phyloP scores from a whole-genome alignment of 2,113 vertebrate genomes.

The Epinephelus moara region DNA sequence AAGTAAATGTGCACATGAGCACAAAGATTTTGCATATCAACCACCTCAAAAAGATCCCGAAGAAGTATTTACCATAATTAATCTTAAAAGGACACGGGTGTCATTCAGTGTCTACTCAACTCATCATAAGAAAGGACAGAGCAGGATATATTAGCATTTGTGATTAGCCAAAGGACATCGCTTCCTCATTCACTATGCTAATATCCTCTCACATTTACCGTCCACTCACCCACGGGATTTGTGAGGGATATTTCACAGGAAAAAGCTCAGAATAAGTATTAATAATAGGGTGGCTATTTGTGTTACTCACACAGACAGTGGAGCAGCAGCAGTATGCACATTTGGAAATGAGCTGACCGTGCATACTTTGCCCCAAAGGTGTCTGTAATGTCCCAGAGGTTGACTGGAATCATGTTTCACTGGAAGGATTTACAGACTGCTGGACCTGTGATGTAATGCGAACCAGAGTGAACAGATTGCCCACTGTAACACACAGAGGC shows the following conservation, averaged over 20 bases:
- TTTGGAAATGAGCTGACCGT: slow-evolving; percentile 43
- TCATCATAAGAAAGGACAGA: slow-evolving; percentile 68
- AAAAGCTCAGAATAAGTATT: slow-evolving; percentile 39
- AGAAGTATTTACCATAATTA: slow-evolving; percentile 64
- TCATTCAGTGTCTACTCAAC: slow-evolving; percentile 62
- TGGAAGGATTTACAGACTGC: slow-evolving; percentile 70
- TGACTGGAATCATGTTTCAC: slow-evolving; percentile 69
- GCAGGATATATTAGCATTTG: slow-evolving; percentile 80
- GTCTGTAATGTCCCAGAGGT: slow-evolving; percentile 67
- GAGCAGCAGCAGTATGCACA: slow-evolving; percentile 24
- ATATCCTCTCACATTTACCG: slow-evolving; percentile 63
- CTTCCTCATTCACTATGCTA: slow-evolving; percentile 73
- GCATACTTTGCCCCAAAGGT: slow-evolving; percentile 66
- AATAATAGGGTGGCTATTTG: slow-evolving; percentile 30
- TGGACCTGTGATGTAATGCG: slow-evolving; percentile 75
- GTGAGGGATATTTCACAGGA: slow-evolving; percentile 33
- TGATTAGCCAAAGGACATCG: slow-evolving; percentile 78
- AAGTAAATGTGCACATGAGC: slow-evolving; percentile 21
- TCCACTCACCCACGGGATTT: slow-evolving; percentile 58
- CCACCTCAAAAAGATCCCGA: slow-evolving; percentile 17
- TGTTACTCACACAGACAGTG: slow-evolving; percentile 10
- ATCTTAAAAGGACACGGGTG: slow-evolving; percentile 66
- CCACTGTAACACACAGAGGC: slow-evolving; percentile 48
- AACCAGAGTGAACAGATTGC: slow-evolving; percentile 70
- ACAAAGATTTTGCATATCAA: slow-evolving; percentile 10